Evolutionary conservation across 2,797 vertebrate species (phyloP).

Genomic region (Erpetoichthys calabaricus): DNA sequence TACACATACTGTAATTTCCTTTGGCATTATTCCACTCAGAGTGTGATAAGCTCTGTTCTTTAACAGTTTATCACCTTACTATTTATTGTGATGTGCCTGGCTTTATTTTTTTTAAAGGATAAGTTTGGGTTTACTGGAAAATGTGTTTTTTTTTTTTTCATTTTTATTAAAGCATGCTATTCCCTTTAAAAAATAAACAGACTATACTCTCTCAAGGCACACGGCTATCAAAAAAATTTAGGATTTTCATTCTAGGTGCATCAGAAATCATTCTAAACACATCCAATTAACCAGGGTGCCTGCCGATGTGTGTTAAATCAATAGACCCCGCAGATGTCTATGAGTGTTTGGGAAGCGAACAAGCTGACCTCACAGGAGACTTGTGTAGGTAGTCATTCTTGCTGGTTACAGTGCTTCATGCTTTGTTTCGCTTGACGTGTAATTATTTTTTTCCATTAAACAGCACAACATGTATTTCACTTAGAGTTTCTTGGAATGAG

Average conservation of each 20-base stretch:
- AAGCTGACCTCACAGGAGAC: slow-evolving; percentile 56
- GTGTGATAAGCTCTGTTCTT: too few species aligned
- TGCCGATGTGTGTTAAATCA: slow-evolving; percentile 14
- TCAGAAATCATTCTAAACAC: slow-evolving; percentile 11
- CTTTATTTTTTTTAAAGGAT: too few species aligned
- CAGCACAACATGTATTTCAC: slow-evolving; percentile 62
- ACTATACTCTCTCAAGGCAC: neutral
- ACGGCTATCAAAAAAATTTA: neutral
- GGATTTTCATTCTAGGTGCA: neutral
- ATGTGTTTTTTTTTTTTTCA: too few species aligned
- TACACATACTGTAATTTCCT: slow-evolving; percentile 5
- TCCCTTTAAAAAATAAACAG: too few species aligned
- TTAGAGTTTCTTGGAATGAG: slow-evolving; percentile 55
- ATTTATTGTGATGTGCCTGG: too few species aligned
- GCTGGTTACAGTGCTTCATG: slow-evolving; percentile 59
- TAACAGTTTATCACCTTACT: too few species aligned
- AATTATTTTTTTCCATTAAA: slow-evolving; percentile 80
- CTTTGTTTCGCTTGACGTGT: slow-evolving; percentile 69
- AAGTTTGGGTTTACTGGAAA: too few species aligned
- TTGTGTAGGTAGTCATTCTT: slow-evolving; percentile 57
- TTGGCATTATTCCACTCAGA: neutral
- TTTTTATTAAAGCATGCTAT: too few species aligned
- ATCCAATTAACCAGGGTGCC: slow-evolving; percentile 14
- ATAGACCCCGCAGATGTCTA: slow-evolving; percentile 14
- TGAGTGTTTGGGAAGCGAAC: slow-evolving; percentile 23